Evolutionary conservation across 2,888 invertebrate species (phyloP).

Genomic region (Hartigia nigra): DNA sequence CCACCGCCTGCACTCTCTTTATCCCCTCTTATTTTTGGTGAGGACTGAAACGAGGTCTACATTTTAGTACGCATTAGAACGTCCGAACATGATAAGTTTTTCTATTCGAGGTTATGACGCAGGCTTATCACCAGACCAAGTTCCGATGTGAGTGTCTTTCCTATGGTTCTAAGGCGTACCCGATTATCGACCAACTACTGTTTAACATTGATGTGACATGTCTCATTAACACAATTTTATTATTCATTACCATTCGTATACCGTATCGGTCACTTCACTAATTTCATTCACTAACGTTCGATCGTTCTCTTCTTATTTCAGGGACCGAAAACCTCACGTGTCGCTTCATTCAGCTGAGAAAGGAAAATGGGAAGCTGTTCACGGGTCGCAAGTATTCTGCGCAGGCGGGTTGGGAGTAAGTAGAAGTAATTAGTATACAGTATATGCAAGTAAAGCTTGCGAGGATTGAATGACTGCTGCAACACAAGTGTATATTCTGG

Average conservation of each 20-base stretch:
- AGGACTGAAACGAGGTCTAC: conserved; percentile 53
- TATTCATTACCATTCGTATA: not conserved
- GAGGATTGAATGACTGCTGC: not conserved
- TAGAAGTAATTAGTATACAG: conserved; percentile 21
- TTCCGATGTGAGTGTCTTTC: conserved; percentile 52
- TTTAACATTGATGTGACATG: not conserved
- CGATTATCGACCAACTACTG: not conserved
- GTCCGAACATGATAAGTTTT: conserved; percentile 48
- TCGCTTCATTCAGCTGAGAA: conserved; percentile 53
- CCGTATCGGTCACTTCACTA: not conserved
- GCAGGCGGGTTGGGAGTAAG: conserved; percentile 50
- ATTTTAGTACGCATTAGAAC: conserved; percentile 56
- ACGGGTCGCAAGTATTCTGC: conserved; percentile 57
- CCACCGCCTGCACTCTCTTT: conserved; percentile 10
- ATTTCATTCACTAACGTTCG: not conserved
- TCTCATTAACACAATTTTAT: not conserved
- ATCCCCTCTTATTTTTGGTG: conserved; percentile 25
- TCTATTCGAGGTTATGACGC: conserved; percentile 42
- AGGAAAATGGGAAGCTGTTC: conserved; percentile 56
- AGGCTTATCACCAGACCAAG: conserved; percentile 49
- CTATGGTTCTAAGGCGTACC: not conserved
- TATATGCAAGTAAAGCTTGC: not conserved
- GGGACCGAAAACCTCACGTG: conserved; percentile 57
- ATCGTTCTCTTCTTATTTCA: conserved; percentile 24
- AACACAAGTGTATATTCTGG: not conserved